A percentile compares a stretch with the other conserved stretches of the same genome.
These are phyloP conservation scores for Sebastes wilsoni DNA, from an alignment of 2,797 vertebrate genomes.

Conservation along the genomic window DNA sequence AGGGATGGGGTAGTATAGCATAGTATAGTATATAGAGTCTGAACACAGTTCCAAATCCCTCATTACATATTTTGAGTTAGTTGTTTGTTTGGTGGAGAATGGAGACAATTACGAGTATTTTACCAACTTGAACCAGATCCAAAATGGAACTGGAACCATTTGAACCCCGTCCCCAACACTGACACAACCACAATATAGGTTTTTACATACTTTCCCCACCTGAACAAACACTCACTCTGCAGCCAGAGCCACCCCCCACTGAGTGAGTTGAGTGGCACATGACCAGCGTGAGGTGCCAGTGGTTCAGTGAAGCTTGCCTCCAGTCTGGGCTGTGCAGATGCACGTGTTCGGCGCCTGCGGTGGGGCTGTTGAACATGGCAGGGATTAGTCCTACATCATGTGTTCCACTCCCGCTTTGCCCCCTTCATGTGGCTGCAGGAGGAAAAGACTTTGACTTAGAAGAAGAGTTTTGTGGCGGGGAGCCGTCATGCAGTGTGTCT, in stretches of 20 bases:
- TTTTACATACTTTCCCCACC: slow-evolving; percentile 12
- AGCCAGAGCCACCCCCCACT: neutral
- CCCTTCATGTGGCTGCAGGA: slow-evolving; percentile 63
- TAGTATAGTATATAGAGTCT: neutral
- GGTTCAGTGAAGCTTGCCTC: slow-evolving; percentile 44
- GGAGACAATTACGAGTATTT: neutral
- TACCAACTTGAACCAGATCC: neutral
- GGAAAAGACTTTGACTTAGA: slow-evolving; percentile 59
- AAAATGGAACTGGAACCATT: neutral
- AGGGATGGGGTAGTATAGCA: neutral
- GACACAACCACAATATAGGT: slow-evolving; percentile 5
- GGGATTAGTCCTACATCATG: slow-evolving; percentile 67
- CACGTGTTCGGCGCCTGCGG: slow-evolving; percentile 55
- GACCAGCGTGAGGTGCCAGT: slow-evolving; percentile 47
- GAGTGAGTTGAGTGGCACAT: slow-evolving; percentile 39
- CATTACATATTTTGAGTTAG: neutral
- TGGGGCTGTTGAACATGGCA: slow-evolving; percentile 65
- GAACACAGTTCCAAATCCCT: neutral
- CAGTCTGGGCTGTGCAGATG: slow-evolving; percentile 35
- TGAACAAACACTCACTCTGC: slow-evolving; percentile 12
- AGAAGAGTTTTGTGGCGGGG: slow-evolving; percentile 55
- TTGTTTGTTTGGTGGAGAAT: neutral
- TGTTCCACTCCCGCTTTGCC: slow-evolving; percentile 52
- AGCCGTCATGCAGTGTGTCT: slow-evolving; percentile 44
- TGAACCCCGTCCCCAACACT: neutral